Evolutionary conservation across 2,113 vertebrate species (phyloP).

Genomic region (Vidua macroura): DNA sequence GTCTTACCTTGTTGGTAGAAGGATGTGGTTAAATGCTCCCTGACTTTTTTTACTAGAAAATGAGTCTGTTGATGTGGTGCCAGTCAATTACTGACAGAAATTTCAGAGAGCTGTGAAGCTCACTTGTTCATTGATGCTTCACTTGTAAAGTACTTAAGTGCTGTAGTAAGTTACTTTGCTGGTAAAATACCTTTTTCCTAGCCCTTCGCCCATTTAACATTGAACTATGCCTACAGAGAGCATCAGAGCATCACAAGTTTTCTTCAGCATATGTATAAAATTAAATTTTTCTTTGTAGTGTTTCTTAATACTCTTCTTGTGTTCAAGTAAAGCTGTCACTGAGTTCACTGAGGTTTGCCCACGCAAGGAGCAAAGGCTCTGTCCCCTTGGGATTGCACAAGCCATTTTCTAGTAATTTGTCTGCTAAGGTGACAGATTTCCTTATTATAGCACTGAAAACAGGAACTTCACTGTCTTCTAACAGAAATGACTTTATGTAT

Average conservation of each 20-base stretch:
- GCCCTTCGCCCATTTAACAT: not conserved
- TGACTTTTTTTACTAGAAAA: not conserved
- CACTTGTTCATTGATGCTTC: not conserved
- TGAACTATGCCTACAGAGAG: not conserved
- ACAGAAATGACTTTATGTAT: constrained; percentile 39
- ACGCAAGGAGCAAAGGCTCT: not conserved
- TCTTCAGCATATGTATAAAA: not conserved
- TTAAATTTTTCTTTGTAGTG: not conserved
- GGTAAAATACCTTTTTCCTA: not conserved
- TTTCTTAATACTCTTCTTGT: not conserved
- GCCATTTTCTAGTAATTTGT: constrained; percentile 25
- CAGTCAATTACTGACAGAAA: not conserved
- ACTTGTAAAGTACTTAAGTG: fast-evolving
- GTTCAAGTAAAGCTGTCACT: not conserved
- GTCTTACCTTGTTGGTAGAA: not conserved
- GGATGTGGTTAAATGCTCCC: not conserved
- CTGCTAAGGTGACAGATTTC: constrained; percentile 28
- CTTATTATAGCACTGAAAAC: constrained; percentile 51
- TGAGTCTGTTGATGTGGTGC: not conserved
- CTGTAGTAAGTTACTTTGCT: not conserved
- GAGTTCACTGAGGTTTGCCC: constrained; percentile 23
- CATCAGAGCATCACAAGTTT: not conserved
- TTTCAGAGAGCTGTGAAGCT: not conserved
- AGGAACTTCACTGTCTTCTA: constrained; percentile 52
- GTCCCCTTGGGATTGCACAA: not conserved